Base-by-base conservation (phyloP, 2,113 vertebrate genomes). In the Conger conger region DNA sequence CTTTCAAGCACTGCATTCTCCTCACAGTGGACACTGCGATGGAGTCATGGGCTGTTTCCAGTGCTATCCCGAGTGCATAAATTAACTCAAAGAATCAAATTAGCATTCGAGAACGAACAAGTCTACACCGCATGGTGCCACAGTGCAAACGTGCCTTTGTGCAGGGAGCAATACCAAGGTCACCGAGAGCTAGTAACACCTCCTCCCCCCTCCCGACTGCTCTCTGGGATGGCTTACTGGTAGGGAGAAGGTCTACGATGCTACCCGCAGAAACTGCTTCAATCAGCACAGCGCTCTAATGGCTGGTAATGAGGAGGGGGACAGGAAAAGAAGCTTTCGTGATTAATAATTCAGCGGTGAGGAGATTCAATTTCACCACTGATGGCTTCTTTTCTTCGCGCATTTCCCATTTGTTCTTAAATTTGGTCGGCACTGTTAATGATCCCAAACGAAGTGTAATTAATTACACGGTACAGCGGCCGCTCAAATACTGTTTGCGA, bases 361-460 rank as follows among this genome's bases (percentile, higher is more conserved):
- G 95, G 94, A 96, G 96, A 96, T 96, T 96, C 95, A 96, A 96
- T 96, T 95, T 95, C 96, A 94, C 94, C 94, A 94, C 93, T 96
- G 95, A 96, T 96, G 96, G 96, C 96, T 96, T 96, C 95, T 96
- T 96, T 96, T 96, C 95, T 96, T 96, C 95, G 95, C 95, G 96
- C 95, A 91, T 91, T 95, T 95, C 96, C 96, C 95, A 96, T 96
- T 73, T 96, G 95, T 96, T 95, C 94, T 96, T 95, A 96, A 96
- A 96, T 96, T 96, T 96, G 95, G 94, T 95, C 96, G 96, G 96
- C 96, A 96, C 95, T 96, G 95, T 96, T 96, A 96, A 96, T 96
- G 94, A 94, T 95, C 94, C 94, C 96, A 96, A 96, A 95, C 94
- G 94, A 96, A 95, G 94, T 95, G 95, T 95, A 96, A 96, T 96